Conservation (phyloP, 92 coral and sea anemone genomes). For the Phenganax marumi region DNA sequence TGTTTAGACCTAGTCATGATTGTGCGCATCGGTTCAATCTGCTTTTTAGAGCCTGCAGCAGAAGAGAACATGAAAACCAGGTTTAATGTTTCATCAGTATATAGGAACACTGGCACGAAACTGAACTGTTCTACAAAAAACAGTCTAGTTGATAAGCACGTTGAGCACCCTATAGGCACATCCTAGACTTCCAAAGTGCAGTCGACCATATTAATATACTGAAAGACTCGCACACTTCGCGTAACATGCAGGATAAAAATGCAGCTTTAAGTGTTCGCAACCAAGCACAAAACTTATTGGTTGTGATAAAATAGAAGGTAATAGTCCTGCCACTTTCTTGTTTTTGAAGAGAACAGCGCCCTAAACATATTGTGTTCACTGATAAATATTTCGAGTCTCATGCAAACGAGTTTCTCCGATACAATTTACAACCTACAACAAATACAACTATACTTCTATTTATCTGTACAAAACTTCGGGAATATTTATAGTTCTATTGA, state of each 20-base stretch:
- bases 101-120: no score
- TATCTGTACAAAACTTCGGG: constrained; percentile 14
- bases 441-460: constrained; percentile 9
- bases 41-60: no score
- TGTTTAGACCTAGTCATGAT: no score
- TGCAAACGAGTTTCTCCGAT: not conserved
- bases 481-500: constrained; percentile 21
- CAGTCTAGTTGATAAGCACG: no score
- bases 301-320: constrained; percentile 1
- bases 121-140: no score
- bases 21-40: no score
- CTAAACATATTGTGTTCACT: constrained; percentile 10
- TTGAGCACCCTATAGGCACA: no score
- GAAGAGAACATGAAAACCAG: no score
- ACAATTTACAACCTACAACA: constrained; percentile 14
- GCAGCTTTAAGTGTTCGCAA: not conserved
- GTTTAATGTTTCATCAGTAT: no score
- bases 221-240: not conserved
- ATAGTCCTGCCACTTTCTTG: not conserved
- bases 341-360: constrained; percentile 1
- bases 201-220: not conserved
- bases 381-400: constrained; percentile 28
- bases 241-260: constrained; percentile 18
- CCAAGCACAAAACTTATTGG: not conserved
- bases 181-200: no score